Evolutionary conservation across 2,797 vertebrate genomes (phyloP).

Genomic region (Falco novaeseelandiae): DNA sequence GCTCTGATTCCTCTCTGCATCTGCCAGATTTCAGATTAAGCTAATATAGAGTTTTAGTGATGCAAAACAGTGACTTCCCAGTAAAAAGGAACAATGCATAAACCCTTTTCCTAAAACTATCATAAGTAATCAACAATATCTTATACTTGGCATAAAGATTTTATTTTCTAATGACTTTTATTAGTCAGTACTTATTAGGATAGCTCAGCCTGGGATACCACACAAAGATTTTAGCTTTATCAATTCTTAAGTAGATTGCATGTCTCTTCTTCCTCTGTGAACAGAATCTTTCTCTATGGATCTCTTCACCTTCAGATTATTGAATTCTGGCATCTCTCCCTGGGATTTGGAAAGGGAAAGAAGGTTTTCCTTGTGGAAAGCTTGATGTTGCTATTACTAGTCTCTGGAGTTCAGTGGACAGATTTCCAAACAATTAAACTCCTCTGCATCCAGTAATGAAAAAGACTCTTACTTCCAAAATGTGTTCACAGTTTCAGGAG

Average conservation of each 20-base stretch:
- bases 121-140: neutral
- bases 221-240: neutral
- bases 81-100: neutral
- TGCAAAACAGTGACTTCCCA: neutral
- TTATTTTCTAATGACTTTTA: neutral
- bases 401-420: neutral
- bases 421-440: neutral
- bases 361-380: neutral
- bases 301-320: neutral
- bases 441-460: neutral
- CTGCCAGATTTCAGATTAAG: neutral
- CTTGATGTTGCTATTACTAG: neutral
- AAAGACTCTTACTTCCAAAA: neutral
- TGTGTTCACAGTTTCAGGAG: neutral
- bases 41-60: neutral
- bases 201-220: neutral
- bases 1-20: neutral
- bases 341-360: neutral
- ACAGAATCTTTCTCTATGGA: neutral
- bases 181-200: neutral
- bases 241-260: neutral
- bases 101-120: neutral
- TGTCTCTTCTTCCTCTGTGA: neutral
- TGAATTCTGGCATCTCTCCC: neutral
- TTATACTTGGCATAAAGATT: neutral